These are phyloP conservation scores for Microtus ochrogaster DNA, from an alignment of 2,113 vertebrate genomes.

Conservation along the genomic window DNA sequence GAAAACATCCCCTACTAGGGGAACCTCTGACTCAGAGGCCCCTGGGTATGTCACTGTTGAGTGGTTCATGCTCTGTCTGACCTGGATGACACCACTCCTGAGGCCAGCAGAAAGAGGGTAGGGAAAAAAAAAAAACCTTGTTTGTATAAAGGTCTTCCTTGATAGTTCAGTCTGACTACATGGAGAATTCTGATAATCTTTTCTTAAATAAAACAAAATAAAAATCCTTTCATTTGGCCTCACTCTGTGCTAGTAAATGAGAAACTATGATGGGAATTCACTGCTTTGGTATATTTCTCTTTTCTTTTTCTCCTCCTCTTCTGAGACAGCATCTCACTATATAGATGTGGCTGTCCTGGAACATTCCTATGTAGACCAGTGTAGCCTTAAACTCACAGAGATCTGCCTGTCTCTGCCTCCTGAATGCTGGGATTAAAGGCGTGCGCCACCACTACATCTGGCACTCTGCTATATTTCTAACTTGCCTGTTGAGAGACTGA, in stretches of 20 bases:
- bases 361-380: background rate
- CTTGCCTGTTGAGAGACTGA: background rate
- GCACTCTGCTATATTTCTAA: slow-evolving; percentile 32
- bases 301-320: background rate
- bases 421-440: background rate
- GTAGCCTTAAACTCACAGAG: background rate
- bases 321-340: background rate
- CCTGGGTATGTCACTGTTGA: slow-evolving; percentile 13
- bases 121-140: background rate
- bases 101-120: slow-evolving; percentile 19
- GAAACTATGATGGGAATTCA: slow-evolving; percentile 38
- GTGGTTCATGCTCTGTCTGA: background rate
- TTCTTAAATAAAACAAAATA: slow-evolving; percentile 8
- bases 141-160: slow-evolving; percentile 60
- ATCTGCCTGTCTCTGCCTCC: background rate
- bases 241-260: slow-evolving; percentile 46
- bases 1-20: slow-evolving; percentile 36
- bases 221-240: slow-evolving; percentile 37
- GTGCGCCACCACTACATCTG: background rate
- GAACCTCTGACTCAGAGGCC: slow-evolving; percentile 39
- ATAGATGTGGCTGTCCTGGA: background rate
- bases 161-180: slow-evolving; percentile 22
- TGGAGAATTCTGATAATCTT: slow-evolving; percentile 40
- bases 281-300: background rate
- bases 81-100: slow-evolving; percentile 32